Evolutionary conservation across 1,140 invertebrate genomes (phyloP), one percentile per base, ranked within the genome.

Genomic region (Cepaea nemoralis): DNA sequence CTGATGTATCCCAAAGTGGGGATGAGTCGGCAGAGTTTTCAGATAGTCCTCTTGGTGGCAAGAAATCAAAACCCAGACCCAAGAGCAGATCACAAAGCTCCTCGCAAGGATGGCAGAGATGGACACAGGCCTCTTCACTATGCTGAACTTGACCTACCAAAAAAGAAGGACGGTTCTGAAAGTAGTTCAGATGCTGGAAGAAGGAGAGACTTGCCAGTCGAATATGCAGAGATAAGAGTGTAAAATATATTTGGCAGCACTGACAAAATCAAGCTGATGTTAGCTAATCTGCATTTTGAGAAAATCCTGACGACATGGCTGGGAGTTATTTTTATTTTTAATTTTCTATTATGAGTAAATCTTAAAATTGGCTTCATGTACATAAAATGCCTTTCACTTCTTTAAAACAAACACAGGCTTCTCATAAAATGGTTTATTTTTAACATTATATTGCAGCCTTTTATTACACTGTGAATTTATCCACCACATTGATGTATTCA

Each of bases 1-100:
- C 73, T 33, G 73, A 75, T 75, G 31, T 75, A 6, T 75, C 73
- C n/a, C 39, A 42, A 33, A 75, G 73, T 75, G 73, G 48, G n/a
- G 73, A 75, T 50, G 73, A 75, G 73, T 75, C 73, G 8, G 73
- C 39, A 45, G 73, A 45, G 27, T 5, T 35, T 5, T 42, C 31
- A 8, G 48, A 45, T 35, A 27, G 6, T n/a, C 59, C 59, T 2
- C 59, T 63, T 27, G 59, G 33, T 31, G 5, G 33, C 1, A 27
- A 27, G 5, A 63, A 63, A 31, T 48, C 16, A n/a, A 75, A 75
- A 35, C 73, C 73, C 16, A 75, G 31, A n/a, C 73, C 71, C 73
- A 75, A 75, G 31, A 24, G 45, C 45, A 75, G 73, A 75, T 50
- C 42, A 37, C 73, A 42, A 12, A 42, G n/a, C n/a, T 50, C 42